These are phyloP conservation scores for Ellobius talpinus DNA, from an alignment of 2,113 vertebrate genomes.

Conservation along the genomic window DNA sequence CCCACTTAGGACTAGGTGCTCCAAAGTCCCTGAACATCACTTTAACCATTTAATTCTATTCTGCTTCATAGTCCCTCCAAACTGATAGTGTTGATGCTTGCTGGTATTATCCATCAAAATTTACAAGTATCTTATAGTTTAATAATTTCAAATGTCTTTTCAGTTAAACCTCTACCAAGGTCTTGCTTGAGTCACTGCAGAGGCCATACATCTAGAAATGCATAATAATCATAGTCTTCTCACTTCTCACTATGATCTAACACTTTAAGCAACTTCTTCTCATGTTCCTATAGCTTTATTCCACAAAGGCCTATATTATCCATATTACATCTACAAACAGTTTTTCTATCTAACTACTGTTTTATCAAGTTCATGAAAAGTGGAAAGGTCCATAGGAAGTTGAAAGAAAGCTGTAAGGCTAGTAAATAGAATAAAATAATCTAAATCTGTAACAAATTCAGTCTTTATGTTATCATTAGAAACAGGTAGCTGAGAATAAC, in stretches of 20 bases:
- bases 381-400: not conserved
- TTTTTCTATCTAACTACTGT: not conserved
- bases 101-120: constrained; percentile 10
- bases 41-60: not conserved
- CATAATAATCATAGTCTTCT: not conserved
- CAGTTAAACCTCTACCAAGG: not conserved
- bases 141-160: not conserved
- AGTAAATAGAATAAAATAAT: not conserved
- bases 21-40: not conserved
- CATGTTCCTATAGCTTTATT: not conserved
- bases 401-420: not conserved
- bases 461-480: not conserved
- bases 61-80: not conserved
- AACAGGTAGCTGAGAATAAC: not conserved
- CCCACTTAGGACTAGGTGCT: not conserved
- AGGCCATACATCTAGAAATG: not conserved
- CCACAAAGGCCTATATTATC: not conserved
- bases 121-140: not conserved
- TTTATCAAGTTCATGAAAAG: not conserved
- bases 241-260: not conserved
- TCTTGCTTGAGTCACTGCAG: not conserved
- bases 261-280: not conserved
- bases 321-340: not conserved
- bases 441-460: not conserved
- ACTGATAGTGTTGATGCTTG: not conserved